Percentiles rank a stretch among this genome's conserved stretches.
Conservation (phyloP, 1,140 invertebrate species). For the Charaxes varanes region DNA sequence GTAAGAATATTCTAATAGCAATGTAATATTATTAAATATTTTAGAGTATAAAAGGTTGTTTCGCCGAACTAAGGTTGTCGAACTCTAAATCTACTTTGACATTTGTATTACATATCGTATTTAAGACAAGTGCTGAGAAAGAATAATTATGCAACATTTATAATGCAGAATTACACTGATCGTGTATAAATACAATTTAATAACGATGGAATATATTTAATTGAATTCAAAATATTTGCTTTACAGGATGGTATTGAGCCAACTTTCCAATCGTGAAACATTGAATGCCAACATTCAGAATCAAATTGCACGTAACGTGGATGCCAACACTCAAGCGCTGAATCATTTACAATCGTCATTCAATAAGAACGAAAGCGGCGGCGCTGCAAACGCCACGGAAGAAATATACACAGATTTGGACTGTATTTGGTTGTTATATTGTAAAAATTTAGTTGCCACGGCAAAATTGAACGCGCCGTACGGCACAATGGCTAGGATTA, state of each 20-base stretch:
- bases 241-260: conserved; percentile 44
- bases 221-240: no score
- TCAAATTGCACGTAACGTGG: conserved; percentile 44
- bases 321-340: conserved; percentile 45
- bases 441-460: conserved; percentile 76
- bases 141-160: no score
- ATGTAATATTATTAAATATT: no score
- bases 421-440: conserved; percentile 78
- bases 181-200: no score
- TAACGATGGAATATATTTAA: no score
- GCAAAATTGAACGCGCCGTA: conserved; percentile 73
- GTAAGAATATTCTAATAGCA: conserved; percentile 30
- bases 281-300: conserved; percentile 32
- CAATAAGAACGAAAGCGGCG: conserved; percentile 28
- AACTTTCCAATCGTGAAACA: conserved; percentile 39
- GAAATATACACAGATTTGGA: conserved; percentile 65
- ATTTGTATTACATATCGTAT: no score
- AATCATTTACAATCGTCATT: conserved; percentile 46
- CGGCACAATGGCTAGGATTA: conserved; percentile 77
- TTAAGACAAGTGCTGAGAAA: no score
- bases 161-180: no score
- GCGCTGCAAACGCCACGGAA: conserved; percentile 27
- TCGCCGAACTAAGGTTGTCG: no score
- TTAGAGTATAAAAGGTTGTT: no score
- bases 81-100: no score